Percentiles rank a stretch among this genome's conserved stretches.
Evolutionary conservation across 2,888 invertebrate species (phyloP).

Genomic region (Teleiodes luculella): DNA sequence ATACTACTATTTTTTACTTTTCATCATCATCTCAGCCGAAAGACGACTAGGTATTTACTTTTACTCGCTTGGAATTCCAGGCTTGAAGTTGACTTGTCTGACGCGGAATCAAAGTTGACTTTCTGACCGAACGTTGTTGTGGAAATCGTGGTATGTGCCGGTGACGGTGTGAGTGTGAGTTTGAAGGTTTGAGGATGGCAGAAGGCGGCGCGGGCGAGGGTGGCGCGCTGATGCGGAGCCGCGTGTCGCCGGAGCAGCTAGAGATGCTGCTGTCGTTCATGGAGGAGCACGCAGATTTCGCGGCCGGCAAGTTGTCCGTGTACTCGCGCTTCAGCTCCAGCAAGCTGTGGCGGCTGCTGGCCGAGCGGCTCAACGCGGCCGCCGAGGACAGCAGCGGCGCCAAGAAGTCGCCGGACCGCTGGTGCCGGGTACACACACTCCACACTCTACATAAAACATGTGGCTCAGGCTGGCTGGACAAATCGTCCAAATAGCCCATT

Average conservation of each 20-base stretch:
- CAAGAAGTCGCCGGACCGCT: constrained; percentile 68
- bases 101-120: no score
- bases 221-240: constrained; percentile 37
- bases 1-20: no score
- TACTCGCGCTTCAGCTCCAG: constrained; percentile 70
- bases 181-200: neutral
- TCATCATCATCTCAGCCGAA: no score
- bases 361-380: constrained; percentile 68
- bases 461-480: no score
- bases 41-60: no score
- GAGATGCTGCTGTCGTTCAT: constrained; percentile 66
- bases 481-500: no score
- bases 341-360: constrained; percentile 66
- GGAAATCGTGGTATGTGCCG: neutral
- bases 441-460: no score
- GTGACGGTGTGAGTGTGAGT: no score
- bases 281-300: constrained; percentile 73
- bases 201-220: neutral
- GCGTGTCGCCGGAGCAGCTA: constrained; percentile 68
- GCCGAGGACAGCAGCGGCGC: constrained; percentile 61
- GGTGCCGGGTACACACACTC: constrained; percentile 59
- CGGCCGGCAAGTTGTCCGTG: constrained; percentile 65
- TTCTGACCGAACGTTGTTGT: no score
- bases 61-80: no score
- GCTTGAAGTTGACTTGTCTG: no score